Conservation (phyloP, 2,113 vertebrate species). For the Lota lota region DNA sequence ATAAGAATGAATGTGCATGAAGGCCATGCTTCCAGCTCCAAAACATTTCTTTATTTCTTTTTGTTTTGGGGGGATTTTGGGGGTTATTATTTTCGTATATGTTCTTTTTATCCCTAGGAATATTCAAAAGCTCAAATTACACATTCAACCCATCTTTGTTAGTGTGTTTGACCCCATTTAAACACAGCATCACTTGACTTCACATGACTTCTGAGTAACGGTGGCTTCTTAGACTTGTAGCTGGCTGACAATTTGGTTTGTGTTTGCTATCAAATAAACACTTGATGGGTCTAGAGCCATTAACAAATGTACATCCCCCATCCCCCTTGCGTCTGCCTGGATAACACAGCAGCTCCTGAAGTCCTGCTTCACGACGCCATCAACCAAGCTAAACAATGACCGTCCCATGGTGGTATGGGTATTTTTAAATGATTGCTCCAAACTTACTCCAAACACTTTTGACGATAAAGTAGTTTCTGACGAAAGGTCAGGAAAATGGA, state of each 20-base stretch:
- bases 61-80: background rate
- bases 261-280: constrained; percentile 65
- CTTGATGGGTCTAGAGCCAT: constrained; percentile 52
- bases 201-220: constrained; percentile 65
- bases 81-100: too few species aligned
- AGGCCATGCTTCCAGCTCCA: constrained; percentile 37
- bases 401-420: background rate
- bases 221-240: constrained; percentile 53
- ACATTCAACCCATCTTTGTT: constrained; percentile 69
- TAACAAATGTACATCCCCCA: constrained; percentile 48
- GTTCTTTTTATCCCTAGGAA: background rate
- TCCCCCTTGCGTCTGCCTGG: constrained; percentile 25
- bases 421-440: background rate
- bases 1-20: constrained; percentile 68
- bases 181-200: constrained; percentile 53
- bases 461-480: too few species aligned
- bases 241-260: constrained; percentile 57
- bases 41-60: constrained; percentile 15
- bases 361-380: too few species aligned
- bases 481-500: constrained; percentile 33
- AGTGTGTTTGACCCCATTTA: constrained; percentile 67
- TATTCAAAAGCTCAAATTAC: constrained; percentile 66
- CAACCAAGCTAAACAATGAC: background rate
- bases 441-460: background rate
- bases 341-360: background rate